Evolutionary conservation across 64 coral and sea anemone species (phyloP), one percentile per base, ranked within the genome.

Genomic region (Montipora foliosa): DNA sequence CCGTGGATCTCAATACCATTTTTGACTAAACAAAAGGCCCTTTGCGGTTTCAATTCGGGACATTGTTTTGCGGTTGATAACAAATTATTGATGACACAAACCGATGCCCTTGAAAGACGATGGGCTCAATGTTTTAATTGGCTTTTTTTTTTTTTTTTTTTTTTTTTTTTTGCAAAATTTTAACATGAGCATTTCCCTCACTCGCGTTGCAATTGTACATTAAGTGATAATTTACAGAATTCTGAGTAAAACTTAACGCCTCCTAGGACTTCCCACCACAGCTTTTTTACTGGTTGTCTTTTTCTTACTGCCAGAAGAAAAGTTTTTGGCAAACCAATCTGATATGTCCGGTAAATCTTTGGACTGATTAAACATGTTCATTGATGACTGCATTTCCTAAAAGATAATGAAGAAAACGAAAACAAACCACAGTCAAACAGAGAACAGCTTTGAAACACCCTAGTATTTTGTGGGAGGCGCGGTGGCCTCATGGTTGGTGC

Each of bases 351-450:
- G 98, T 69, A 99, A 92, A 78, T 99, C 98, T 80, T 99, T 96
- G 13, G 98, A 99, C 87, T 99, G 98, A 78, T 99, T 99, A 67
- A 99, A 99, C 98, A 99, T 99, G 81, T 96, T 99, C 98, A 99
- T 99, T 58, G 98, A 98, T 1, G 96, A 99, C n/a, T 96, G 95
- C 98, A 99, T 99, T 89, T 99, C 98, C 98, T 99, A 70, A n/a
- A 72, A 78, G 25, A 22, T 73, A 79, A 62, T 46, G 78, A 6
- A 37, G 37, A 37, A 37, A 37, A 37, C 37, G 9, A 87, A 87
- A 67, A 80, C 7, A 5, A 55, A 37, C 37, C 37, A 37, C 37
- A 37, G 37, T 37, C 37, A 37, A 37, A 37, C 37, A 37, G 37
- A 37, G 37, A 37, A 37, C 37, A 37, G 37, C 0, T 37, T 37